Evolutionary conservation across 2,797 vertebrate genomes (phyloP).

Genomic region (Harpagifer antarcticus): DNA sequence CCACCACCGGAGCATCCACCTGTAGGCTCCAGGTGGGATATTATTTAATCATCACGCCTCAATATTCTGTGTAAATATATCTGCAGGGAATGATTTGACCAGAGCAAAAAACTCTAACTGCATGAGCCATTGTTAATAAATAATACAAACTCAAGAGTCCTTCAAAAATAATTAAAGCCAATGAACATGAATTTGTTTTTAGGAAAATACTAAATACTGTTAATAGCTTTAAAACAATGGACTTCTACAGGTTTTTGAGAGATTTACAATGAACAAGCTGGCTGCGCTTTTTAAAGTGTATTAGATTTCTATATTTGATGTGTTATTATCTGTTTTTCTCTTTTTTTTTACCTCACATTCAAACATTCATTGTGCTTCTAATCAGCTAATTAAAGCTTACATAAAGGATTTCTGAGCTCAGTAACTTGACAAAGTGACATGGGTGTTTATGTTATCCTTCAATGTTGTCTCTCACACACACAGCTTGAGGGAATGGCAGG

Average conservation of each 20-base stretch:
- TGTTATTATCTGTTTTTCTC: conserved; percentile 3
- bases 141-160: not conserved
- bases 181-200: not conserved
- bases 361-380: not conserved
- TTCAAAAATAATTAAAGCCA: not conserved
- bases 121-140: too few relatives aligned
- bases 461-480: conserved; percentile 24
- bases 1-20: too few relatives aligned
- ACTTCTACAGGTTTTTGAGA: not conserved
- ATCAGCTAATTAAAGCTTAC: conserved; percentile 1
- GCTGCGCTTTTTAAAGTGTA: not conserved
- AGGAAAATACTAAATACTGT: conserved; percentile 1
- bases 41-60: too few relatives aligned
- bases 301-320: not conserved
- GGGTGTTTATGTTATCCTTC: conserved; percentile 41
- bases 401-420: conserved; percentile 5
- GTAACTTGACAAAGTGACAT: conserved; percentile 10
- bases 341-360: not conserved
- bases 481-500: conserved; percentile 18
- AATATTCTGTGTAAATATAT: too few relatives aligned
- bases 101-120: too few relatives aligned
- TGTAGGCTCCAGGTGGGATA: too few relatives aligned
- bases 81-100: too few relatives aligned
- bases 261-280: not conserved
- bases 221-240: not conserved